Evolutionary conservation across 2,113 vertebrate species (phyloP).

Genomic region (Varanus komodoensis): DNA sequence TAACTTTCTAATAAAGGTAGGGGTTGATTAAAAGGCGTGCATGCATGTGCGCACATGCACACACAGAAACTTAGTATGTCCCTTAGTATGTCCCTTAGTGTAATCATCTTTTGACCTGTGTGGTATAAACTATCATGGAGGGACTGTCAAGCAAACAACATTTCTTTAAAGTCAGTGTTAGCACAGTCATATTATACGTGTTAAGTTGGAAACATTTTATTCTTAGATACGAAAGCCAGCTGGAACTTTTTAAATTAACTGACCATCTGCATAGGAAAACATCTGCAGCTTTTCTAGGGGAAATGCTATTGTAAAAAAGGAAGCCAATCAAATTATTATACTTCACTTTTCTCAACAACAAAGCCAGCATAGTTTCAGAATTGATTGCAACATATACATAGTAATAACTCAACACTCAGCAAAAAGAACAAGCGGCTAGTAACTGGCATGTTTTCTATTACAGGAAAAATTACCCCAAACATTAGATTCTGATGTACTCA

Average conservation of each 20-base stretch:
- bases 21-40: no score
- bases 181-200: no score
- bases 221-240: constrained; percentile 46
- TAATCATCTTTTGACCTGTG: not conserved
- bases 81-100: not conserved
- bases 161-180: not conserved
- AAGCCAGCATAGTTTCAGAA: constrained; percentile 59
- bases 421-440: constrained; percentile 52
- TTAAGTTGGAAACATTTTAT: not conserved
- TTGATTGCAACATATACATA: constrained; percentile 55
- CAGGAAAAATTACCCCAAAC: constrained; percentile 48
- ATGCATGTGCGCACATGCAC: no score
- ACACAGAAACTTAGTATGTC: not conserved
- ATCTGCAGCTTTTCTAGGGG: constrained; percentile 46
- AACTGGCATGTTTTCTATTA: constrained; percentile 51
- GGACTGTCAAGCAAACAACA: not conserved
- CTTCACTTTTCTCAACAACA: constrained; percentile 52
- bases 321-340: constrained; percentile 57
- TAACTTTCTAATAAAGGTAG: not conserved
- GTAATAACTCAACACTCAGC: constrained; percentile 61
- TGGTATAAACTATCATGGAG: not conserved
- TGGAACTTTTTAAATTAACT: constrained; percentile 54
- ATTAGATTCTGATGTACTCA: constrained; percentile 17
- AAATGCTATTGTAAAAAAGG: constrained; percentile 56
- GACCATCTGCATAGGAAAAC: constrained; percentile 57